Base-by-base conservation (phyloP, 2,797 vertebrate genomes). In the Carapus acus region DNA sequence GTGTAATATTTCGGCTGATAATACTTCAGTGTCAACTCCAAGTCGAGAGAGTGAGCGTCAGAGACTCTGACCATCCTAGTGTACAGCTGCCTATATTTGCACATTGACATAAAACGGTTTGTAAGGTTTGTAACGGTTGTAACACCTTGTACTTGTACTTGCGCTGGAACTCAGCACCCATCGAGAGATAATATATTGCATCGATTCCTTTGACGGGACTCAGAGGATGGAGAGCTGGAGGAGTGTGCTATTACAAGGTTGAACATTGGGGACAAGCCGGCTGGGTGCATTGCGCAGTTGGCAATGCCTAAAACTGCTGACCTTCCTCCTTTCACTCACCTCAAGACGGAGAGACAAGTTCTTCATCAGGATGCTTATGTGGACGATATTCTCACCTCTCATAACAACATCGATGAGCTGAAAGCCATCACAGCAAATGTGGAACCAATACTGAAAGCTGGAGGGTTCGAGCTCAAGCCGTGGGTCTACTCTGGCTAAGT, bases 121-220 rank as follows among this genome's bases (percentile, higher is more conserved):
- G n/a, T n/a, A n/a, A n/a, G n/a, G n/a, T n/a, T n/a, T n/a, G n/a
- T n/a, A n/a, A n/a, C n/a, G n/a, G n/a, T n/a, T n/a, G n/a, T n/a
- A n/a, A n/a, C n/a, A n/a, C n/a, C n/a, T n/a, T n/a, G n/a, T n/a
- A n/a, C n/a, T n/a, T n/a, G n/a, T n/a, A n/a, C n/a, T n/a, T n/a
- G n/a, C n/a, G n/a, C n/a, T n/a, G n/a, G n/a, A n/a, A n/a, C n/a
- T n/a, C n/a, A 29, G 11, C 27, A 29, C 11, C 11, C 11, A 6
- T 29, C 27, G 11, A 29, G 27, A 29, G 27, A 11, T n/a, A n/a
- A n/a, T n/a, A n/a, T n/a, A n/a, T n/a, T 66, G 0, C 58, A 58
- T 17, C 40, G 59, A 44, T 62, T 58, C 1, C 58, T 66, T 3
- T 62, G 54, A 54, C 19, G 47, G 4, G 52, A 65, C 31, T 16